These are phyloP conservation scores for Drosophila guanche DNA, from an alignment of 1,140 invertebrate species.

Conservation along the genomic window DNA sequence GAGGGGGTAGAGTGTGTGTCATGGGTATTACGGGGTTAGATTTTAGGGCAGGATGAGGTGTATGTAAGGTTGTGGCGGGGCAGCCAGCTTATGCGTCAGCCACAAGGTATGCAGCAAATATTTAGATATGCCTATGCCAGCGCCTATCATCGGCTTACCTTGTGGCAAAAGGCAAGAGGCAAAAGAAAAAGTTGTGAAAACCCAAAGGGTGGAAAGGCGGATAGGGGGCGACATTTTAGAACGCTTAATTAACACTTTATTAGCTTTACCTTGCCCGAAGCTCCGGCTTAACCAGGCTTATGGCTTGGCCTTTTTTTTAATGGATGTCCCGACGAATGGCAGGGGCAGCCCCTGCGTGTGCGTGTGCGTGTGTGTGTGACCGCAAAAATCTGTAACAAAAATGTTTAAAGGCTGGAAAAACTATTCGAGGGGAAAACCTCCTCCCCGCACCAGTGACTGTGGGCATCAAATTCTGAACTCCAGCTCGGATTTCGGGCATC, in stretches of 20 bases:
- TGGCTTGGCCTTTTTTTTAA: slow-evolving; percentile 13
- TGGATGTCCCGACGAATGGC: slow-evolving; percentile 1
- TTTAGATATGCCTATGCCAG: slow-evolving; percentile 58
- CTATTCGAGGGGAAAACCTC: slow-evolving; percentile 29
- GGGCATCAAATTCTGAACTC: no score
- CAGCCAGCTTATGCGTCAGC: slow-evolving; percentile 52
- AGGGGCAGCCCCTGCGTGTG: not conserved
- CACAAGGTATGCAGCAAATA: slow-evolving; percentile 67
- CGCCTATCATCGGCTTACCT: not conserved
- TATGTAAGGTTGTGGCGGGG: not conserved
- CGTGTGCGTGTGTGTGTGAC: slow-evolving; percentile 26
- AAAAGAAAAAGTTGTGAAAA: slow-evolving; percentile 29
- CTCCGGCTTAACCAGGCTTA: slow-evolving; percentile 50
- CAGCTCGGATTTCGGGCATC: no score
- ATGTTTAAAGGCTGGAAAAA: slow-evolving; percentile 67
- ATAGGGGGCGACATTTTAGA: slow-evolving; percentile 50
- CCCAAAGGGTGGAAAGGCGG: not conserved
- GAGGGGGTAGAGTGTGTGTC: no score
- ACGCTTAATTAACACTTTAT: slow-evolving; percentile 70
- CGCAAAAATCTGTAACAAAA: slow-evolving; percentile 60
- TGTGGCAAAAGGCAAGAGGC: not conserved
- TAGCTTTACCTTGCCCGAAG: slow-evolving; percentile 54
- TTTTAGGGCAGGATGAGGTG: not conserved
- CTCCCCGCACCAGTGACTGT: no score
- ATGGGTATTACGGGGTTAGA: slow-evolving; percentile 13